phyloP scores from a whole-genome alignment of 2,113 vertebrate genomes.

The Colius striatus region DNA sequence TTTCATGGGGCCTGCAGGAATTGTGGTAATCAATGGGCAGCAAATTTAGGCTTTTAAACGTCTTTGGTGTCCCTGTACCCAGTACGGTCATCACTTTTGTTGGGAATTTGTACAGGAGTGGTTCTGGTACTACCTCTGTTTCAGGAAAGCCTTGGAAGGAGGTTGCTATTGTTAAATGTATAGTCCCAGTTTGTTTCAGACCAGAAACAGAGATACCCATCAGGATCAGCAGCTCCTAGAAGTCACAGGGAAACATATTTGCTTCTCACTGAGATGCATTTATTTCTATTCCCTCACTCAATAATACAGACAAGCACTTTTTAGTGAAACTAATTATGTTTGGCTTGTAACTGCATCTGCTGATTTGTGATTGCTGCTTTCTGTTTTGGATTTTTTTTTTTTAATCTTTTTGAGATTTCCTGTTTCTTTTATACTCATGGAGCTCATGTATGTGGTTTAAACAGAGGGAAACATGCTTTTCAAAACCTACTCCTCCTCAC shows the following conservation, averaged over 20 bases:
- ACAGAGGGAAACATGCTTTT: accelerated
- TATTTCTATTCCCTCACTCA: neutral
- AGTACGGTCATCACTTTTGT: neutral
- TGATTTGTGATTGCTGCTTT: neutral
- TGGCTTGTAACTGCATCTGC: neutral
- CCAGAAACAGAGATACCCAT: neutral
- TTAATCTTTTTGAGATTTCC: neutral
- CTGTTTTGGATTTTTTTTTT: neutral
- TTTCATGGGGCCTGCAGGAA: slow-evolving; percentile 33
- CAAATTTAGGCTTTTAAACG: slow-evolving; percentile 44
- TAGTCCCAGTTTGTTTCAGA: neutral
- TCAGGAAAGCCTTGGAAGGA: neutral
- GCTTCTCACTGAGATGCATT: neutral
- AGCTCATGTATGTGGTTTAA: neutral
- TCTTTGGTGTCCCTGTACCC: neutral
- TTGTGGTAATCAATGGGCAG: slow-evolving; percentile 51
- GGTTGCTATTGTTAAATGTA: neutral
- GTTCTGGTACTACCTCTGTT: neutral
- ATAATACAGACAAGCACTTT: neutral
- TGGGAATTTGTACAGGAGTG: neutral
- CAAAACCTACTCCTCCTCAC: neutral
- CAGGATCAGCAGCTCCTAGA: neutral
- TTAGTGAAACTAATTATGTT: neutral
- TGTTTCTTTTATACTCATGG: neutral
- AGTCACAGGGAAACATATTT: neutral